Evolutionary conservation across 2,797 vertebrate genomes (phyloP).

Genomic region (Galago senegalensis): DNA sequence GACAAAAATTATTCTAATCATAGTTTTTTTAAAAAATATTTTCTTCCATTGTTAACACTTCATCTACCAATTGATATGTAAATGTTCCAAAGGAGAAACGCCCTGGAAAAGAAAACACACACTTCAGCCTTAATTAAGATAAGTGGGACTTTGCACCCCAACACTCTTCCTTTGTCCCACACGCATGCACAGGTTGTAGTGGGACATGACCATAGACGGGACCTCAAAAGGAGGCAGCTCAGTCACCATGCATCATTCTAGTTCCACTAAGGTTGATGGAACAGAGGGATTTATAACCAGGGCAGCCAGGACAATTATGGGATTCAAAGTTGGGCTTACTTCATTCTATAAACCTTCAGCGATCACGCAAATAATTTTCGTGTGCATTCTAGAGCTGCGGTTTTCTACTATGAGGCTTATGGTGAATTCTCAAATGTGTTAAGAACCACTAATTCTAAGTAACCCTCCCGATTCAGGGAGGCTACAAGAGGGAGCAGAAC

Average conservation of each 20-base stretch:
- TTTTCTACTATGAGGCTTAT: neutral
- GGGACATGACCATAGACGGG: neutral
- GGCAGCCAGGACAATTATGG: neutral
- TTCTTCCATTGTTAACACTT: neutral
- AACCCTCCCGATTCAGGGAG: neutral
- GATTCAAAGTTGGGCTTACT: neutral
- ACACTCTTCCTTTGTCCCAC: neutral
- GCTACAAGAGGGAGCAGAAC: too few relatives aligned
- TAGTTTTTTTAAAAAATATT: neutral
- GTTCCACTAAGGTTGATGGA: neutral
- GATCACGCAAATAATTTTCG: neutral
- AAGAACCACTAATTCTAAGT: neutral
- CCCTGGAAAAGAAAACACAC: neutral
- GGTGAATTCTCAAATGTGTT: neutral
- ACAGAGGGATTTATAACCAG: neutral
- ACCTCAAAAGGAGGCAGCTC: neutral
- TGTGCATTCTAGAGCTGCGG: neutral
- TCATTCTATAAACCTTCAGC: neutral
- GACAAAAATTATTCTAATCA: conserved; percentile 12
- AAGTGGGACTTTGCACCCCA: neutral
- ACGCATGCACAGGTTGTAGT: neutral
- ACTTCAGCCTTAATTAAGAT: neutral
- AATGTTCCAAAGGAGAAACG: neutral
- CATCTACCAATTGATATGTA: neutral
- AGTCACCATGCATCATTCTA: neutral